Base-by-base conservation (phyloP, 2,888 invertebrate genomes). In the Neoitamus cyanurus region DNA sequence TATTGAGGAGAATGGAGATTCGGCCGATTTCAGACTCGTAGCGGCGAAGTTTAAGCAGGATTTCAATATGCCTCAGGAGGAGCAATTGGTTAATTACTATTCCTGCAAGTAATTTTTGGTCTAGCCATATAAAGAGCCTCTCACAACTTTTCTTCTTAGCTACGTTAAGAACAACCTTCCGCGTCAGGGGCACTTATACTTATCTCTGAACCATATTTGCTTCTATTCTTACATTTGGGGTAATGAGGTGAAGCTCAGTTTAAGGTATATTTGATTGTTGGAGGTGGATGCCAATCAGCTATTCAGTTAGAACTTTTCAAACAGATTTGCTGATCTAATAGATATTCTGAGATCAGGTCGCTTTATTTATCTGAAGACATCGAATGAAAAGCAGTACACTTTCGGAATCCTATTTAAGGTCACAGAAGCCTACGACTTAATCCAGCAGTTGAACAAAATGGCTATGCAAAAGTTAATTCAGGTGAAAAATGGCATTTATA, bases 211-310 rank as follows among this genome's bases (percentile, higher is more conserved):
- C 90, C 97, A 98, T 90, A 93, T 99, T 90, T 98, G 98, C 90
- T 99, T 99, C 92, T 96, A 99, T 91, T 97, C 99, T 0, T 98
- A 97, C 89, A 95, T 99, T 89, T 93, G 99, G 91, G 98, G 98
- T 7, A 95, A 94, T 85, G 97, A 98, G 90, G 97, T 97, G 3
- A 96, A 96, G 88, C 93, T 98, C 75, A 95, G 96, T 87, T 94
- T 99, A 84, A 93, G 97, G 88, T 98, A 98, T 97, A 95, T 58
- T 15, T 80, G n/a, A 30, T 46, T 46, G n/a, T 46, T 3, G 9
- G 11, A 13, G 1, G n/a, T 70, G 1, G 42, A 42, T 15, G 13
- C 13, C 13, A 42, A 42, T n/a, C 4, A 42, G 4, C 1, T 42
- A 3, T 42, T 42, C 6, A 15, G n/a, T n/a, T 42, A 4, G n/a